These are phyloP conservation scores for Lasioglossum marginatum DNA, from an alignment of 2,888 invertebrate genomes.

Conservation along the genomic window DNA sequence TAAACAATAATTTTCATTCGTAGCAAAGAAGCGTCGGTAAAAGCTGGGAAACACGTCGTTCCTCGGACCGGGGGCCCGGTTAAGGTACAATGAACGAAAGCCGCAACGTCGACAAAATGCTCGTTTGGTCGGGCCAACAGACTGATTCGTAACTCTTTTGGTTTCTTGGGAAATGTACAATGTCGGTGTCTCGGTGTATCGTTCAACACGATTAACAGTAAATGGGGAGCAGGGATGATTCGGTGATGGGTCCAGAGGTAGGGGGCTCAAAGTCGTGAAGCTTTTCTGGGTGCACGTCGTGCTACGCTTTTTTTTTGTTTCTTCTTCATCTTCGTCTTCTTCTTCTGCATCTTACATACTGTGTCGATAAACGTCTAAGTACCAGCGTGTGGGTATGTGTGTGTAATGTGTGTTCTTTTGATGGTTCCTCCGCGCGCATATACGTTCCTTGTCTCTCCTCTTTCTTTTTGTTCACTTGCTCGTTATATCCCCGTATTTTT, in stretches of 20 bases:
- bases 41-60: conserved; percentile 23
- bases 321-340: neutral
- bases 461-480: neutral
- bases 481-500: conserved; percentile 4
- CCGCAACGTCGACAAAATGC: conserved; percentile 47
- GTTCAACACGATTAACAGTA: conserved; percentile 31
- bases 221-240: conserved; percentile 33
- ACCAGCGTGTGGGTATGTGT: conserved; percentile 30
- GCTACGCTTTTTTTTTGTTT: neutral
- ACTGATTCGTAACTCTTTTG: conserved; percentile 24
- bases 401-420: conserved; percentile 23
- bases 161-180: conserved; percentile 30
- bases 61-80: conserved; percentile 17
- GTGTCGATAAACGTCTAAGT: conserved; percentile 61
- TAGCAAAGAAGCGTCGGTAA: neutral
- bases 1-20: neutral
- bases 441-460: conserved; percentile 5
- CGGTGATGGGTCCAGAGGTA: neutral
- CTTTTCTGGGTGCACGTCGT: conserved; percentile 43
- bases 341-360: conserved; percentile 46
- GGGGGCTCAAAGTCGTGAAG: conserved; percentile 37
- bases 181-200: conserved; percentile 34
- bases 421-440: conserved; percentile 26
- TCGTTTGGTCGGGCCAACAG: conserved; percentile 57
- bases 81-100: conserved; percentile 48